Percentiles rank a stretch among this genome's conserved stretches.
Conservation (phyloP, 2,113 vertebrate species). For the Empidonax alnorum region DNA sequence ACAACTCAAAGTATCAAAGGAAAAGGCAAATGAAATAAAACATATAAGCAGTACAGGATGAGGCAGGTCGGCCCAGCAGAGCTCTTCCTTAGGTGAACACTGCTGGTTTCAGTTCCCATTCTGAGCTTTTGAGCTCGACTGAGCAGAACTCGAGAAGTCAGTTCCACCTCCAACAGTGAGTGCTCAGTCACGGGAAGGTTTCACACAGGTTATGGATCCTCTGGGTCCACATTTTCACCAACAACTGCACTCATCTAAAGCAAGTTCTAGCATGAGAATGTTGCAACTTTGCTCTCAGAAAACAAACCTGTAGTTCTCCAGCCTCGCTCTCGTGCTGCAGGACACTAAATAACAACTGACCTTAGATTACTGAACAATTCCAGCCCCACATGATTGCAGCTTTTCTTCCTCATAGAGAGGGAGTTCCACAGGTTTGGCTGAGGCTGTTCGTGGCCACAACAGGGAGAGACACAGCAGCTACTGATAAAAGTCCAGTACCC, state of each 20-base stretch:
- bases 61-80: neutral
- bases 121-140: neutral
- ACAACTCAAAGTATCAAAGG: neutral
- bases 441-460: neutral
- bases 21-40: neutral
- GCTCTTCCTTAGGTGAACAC: neutral
- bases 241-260: neutral
- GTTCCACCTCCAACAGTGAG: neutral
- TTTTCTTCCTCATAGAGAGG: neutral
- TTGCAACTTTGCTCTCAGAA: neutral
- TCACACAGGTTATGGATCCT: neutral
- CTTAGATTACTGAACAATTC: neutral
- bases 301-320: neutral
- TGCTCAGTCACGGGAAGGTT: neutral
- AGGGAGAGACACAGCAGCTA: neutral
- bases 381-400: neutral
- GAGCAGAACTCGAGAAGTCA: neutral
- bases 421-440: neutral
- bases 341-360: neutral
- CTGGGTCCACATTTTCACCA: neutral
- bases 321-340: neutral
- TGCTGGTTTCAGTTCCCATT: neutral
- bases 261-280: neutral
- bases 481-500: rapidly evolving
- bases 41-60: neutral